These are phyloP conservation scores for Heterodera schachtii DNA, from an alignment of 1,140 invertebrate species.

Conservation along the genomic window DNA sequence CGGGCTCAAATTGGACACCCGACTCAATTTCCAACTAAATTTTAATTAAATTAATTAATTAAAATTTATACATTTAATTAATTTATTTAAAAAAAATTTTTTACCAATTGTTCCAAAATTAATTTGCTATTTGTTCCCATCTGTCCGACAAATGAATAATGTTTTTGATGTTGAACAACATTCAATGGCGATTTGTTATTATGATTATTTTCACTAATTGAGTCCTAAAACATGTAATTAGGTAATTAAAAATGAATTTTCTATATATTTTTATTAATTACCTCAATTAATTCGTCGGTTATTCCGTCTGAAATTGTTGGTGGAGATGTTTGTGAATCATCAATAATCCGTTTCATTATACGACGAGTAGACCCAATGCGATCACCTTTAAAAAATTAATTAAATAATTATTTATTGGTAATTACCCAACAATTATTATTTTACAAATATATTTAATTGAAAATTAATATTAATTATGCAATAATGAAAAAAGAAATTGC, in stretches of 20 bases:
- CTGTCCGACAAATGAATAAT: neutral
- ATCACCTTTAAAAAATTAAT: neutral
- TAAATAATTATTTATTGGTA: neutral
- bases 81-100: neutral
- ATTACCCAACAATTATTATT: neutral
- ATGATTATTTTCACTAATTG: neutral
- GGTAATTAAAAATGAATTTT: too few relatives aligned
- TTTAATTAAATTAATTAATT: neutral
- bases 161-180: neutral
- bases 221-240: too few relatives aligned
- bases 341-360: neutral
- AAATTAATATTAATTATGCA: too few relatives aligned
- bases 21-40: constrained; percentile 6
- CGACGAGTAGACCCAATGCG: constrained; percentile 27
- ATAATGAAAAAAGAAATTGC: too few relatives aligned
- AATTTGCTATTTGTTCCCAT: neutral
- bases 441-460: neutral
- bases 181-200: neutral
- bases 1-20: neutral
- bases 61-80: neutral
- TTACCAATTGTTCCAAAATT: neutral
- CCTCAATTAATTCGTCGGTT: too few relatives aligned
- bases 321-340: neutral
- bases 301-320: neutral
- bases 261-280: too few relatives aligned